Conservation (phyloP, 35 echinoderm and acorn worm genomes). For the Heliocidaris tuberculata region DNA sequence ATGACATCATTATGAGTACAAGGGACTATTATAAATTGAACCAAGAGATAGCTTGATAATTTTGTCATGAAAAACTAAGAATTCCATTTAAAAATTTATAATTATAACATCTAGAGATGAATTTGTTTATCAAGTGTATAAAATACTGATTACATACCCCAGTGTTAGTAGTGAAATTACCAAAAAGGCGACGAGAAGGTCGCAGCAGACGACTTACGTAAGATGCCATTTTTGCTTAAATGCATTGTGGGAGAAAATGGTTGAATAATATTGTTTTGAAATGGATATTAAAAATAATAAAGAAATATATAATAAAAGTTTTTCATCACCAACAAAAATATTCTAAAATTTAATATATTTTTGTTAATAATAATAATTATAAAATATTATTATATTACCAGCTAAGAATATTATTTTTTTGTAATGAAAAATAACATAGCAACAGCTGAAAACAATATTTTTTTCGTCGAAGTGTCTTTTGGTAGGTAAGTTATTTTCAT, state of each 20-base stretch:
- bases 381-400: not conserved
- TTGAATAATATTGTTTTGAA: not conserved
- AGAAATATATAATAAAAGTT: not conserved
- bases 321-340: not conserved
- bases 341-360: not conserved
- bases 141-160: not conserved
- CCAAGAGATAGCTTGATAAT: no score
- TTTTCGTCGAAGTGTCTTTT: not conserved
- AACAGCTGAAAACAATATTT: slow-evolving; percentile 38
- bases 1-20: not conserved
- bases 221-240: slow-evolving; percentile 30
- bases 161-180: not conserved
- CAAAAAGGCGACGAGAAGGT: not conserved
- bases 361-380: not conserved
- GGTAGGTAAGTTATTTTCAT: not conserved
- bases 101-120: no score
- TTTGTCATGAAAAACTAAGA: no score
- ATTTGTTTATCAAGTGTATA: not conserved
- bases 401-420: not conserved
- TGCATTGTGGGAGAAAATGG: not conserved
- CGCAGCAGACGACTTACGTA: slow-evolving; percentile 40
- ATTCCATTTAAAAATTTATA: no score
- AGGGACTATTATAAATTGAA: not conserved
- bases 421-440: slow-evolving; percentile 16
- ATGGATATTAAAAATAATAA: not conserved